Evolutionary conservation across 1,140 invertebrate species (phyloP).

Genomic region (Drosophila kanapiae): DNA sequence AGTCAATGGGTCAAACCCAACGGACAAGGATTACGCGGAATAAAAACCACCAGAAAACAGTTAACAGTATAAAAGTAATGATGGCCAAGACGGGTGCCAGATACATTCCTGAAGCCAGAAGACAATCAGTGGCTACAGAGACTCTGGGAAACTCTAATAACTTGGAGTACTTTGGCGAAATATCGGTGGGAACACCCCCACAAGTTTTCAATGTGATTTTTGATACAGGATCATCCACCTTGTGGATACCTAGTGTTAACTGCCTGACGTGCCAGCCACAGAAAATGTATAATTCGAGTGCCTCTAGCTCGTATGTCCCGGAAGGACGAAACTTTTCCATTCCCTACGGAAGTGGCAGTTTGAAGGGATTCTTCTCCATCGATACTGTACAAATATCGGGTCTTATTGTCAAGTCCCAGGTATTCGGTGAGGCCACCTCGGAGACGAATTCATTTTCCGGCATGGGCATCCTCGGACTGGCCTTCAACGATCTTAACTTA

Average conservation of each 20-base stretch:
- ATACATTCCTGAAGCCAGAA: not conserved
- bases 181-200: constrained; percentile 95
- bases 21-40: not conserved
- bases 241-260: constrained; percentile 98
- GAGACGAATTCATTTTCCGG: constrained; percentile 95
- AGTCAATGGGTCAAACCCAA: constrained; percentile 4
- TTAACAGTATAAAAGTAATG: not conserved
- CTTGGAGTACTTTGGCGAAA: constrained; percentile 97
- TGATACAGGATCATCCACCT: constrained; percentile 99
- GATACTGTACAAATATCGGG: constrained; percentile 91
- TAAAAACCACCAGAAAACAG: constrained; percentile 1
- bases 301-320: constrained; percentile 91
- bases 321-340: constrained; percentile 97
- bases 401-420: constrained; percentile 91
- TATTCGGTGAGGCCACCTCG: constrained; percentile 97
- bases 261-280: constrained; percentile 93
- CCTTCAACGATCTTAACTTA: constrained; percentile 93
- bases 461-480: constrained; percentile 98
- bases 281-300: constrained; percentile 92
- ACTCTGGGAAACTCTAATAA: constrained; percentile 87
- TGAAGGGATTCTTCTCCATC: constrained; percentile 96
- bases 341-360: constrained; percentile 96
- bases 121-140: constrained; percentile 1
- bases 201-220: constrained; percentile 98
- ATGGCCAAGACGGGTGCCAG: constrained; percentile 5